Evolutionary conservation across 2,113 vertebrate species (phyloP).

Genomic region (Sula dactylatra): DNA sequence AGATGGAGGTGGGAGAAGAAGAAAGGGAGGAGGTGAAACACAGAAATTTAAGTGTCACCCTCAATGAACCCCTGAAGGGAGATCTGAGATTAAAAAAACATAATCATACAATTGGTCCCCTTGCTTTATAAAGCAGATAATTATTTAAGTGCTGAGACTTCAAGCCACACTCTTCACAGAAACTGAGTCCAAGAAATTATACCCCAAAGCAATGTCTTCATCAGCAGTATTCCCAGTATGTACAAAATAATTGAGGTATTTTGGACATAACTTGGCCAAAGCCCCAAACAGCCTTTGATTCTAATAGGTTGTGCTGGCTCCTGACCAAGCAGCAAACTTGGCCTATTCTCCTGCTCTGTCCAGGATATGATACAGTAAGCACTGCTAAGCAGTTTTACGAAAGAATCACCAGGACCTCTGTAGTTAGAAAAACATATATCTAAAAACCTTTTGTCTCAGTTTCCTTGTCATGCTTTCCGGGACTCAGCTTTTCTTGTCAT

Average conservation of each 20-base stretch:
- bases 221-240: not conserved
- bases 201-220: slow-evolving; percentile 16
- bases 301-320: not conserved
- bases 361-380: not conserved
- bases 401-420: not conserved
- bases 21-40: not conserved
- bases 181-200: not conserved
- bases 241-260: not conserved
- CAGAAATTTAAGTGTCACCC: not conserved
- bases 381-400: not conserved
- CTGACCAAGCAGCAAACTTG: not conserved
- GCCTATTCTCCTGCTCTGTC: not conserved
- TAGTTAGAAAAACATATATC: not conserved
- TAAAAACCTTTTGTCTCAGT: not conserved
- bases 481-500: not conserved
- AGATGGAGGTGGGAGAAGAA: not conserved
- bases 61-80: not conserved
- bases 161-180: not conserved
- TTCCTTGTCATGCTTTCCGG: not conserved
- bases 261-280: not conserved
- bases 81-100: not conserved
- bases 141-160: not conserved
- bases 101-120: not conserved
- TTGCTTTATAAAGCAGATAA: not conserved
- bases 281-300: not conserved